Conservation (phyloP, 2,797 vertebrate genomes). For the Telmatherina bonti region DNA sequence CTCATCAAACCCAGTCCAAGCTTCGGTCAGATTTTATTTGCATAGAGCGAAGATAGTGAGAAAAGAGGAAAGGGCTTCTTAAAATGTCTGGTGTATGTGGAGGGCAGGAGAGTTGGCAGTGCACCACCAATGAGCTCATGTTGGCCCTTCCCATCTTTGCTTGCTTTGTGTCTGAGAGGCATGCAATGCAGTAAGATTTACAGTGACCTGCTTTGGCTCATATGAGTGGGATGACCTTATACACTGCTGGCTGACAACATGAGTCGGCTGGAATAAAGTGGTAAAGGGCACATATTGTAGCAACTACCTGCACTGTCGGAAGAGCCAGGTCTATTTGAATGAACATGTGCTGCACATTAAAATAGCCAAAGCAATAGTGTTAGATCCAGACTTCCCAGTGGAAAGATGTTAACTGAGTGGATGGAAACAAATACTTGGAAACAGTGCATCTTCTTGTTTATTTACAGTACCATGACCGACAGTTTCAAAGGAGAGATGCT, state of each 20-base stretch:
- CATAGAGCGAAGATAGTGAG: not conserved
- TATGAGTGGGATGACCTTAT: constrained; percentile 12
- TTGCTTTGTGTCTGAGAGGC: constrained; percentile 16
- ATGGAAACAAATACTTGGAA: constrained; percentile 42
- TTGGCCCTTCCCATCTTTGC: constrained; percentile 44
- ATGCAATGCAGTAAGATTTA: constrained; percentile 1
- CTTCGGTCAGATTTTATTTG: constrained; percentile 28
- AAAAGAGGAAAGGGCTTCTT: not conserved
- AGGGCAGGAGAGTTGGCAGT: constrained; percentile 45
- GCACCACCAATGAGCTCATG: constrained; percentile 62
- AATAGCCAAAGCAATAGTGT: constrained; percentile 1
- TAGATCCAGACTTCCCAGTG: constrained; percentile 22
- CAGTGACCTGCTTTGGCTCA: constrained; percentile 10
- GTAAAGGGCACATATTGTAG: constrained; percentile 39
- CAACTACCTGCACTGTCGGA: constrained; percentile 44
- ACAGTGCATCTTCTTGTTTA: constrained; percentile 57
- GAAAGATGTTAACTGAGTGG: constrained; percentile 29
- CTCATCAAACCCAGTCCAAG: constrained; percentile 22
- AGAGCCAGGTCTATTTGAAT: constrained; percentile 38
- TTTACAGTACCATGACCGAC: constrained; percentile 37
- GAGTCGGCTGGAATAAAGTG: constrained; percentile 31
- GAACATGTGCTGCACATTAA: constrained; percentile 17
- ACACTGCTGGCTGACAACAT: not conserved
- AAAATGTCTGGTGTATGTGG: constrained; percentile 3
- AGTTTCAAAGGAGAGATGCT: constrained; percentile 29